Conservation (phyloP, 2,797 vertebrate genomes). For the Craterocephalus amniculus region DNA sequence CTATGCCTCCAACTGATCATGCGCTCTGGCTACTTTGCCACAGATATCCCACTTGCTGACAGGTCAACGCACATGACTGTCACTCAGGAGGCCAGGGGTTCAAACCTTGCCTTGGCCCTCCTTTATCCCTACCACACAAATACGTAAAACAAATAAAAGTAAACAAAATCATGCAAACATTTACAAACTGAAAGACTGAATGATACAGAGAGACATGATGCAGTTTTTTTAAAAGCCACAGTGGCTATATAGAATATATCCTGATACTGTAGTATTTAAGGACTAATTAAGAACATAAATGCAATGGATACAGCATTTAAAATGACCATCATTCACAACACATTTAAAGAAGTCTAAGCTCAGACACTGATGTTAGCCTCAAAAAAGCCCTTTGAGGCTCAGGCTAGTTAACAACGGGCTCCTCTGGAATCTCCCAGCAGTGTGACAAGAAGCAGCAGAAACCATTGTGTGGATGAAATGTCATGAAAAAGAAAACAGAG, state of each 20-base stretch:
- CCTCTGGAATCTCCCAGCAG: constrained; percentile 54
- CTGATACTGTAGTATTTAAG: not conserved
- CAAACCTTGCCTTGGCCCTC: too few relatives aligned
- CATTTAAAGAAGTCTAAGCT: not conserved
- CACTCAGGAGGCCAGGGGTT: too few relatives aligned
- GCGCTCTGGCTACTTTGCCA: too few relatives aligned
- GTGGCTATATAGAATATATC: too few relatives aligned
- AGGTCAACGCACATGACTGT: too few relatives aligned
- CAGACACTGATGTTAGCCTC: constrained; percentile 4
- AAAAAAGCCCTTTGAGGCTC: constrained; percentile 15
- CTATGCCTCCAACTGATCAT: too few relatives aligned
- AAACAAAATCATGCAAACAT: not conserved
- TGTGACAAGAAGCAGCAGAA: constrained; percentile 39
- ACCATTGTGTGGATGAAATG: constrained; percentile 49
- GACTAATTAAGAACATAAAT: not conserved
- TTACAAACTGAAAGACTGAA: not conserved
- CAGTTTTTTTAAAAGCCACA: not conserved
- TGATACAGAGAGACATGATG: not conserved
- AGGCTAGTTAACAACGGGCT: constrained; percentile 47
- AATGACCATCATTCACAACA: not conserved
- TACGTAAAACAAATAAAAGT: not conserved
- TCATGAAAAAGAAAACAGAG: constrained; percentile 43
- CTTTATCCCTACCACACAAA: too few relatives aligned
- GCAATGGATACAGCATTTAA: not conserved
- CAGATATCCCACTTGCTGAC: too few relatives aligned